Percentiles rank a stretch among this genome's conserved stretches.
Evolutionary conservation across 2,888 invertebrate genomes (phyloP).

Genomic region (Lasioglossum malachurum): DNA sequence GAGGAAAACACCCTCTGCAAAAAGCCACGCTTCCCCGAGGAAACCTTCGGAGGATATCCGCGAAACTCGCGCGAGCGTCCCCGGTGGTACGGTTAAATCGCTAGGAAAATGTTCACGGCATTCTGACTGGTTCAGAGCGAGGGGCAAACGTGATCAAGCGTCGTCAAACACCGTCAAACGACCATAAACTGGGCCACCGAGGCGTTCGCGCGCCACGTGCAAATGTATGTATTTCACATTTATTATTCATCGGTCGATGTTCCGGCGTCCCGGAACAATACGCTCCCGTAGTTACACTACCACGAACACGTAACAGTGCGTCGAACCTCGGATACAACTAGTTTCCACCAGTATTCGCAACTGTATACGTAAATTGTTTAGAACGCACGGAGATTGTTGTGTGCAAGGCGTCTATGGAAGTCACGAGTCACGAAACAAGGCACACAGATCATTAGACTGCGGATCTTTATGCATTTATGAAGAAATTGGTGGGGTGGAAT

Average conservation of each 20-base stretch:
- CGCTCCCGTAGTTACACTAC: background rate
- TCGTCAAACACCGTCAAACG: background rate
- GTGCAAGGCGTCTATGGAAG: background rate
- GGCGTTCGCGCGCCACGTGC: background rate
- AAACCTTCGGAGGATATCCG: background rate
- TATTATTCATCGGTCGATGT: slow-evolving; percentile 4
- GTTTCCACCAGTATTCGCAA: background rate
- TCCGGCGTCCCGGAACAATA: background rate
- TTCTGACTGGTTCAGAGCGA: background rate
- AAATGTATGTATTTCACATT: background rate
- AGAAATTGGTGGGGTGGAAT: no score
- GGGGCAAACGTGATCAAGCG: background rate
- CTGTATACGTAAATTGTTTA: background rate
- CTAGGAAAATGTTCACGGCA: background rate
- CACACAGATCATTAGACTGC: no score
- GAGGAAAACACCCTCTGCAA: background rate
- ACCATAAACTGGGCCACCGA: background rate
- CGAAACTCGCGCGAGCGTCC: background rate
- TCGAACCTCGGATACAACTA: background rate
- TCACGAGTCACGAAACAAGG: background rate
- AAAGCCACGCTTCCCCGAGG: background rate
- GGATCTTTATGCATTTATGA: no score
- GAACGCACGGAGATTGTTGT: background rate
- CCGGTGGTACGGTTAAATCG: background rate
- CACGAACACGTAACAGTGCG: background rate